Base-by-base conservation (phyloP, 2,888 invertebrate species). In the Cosmia trapezina region DNA sequence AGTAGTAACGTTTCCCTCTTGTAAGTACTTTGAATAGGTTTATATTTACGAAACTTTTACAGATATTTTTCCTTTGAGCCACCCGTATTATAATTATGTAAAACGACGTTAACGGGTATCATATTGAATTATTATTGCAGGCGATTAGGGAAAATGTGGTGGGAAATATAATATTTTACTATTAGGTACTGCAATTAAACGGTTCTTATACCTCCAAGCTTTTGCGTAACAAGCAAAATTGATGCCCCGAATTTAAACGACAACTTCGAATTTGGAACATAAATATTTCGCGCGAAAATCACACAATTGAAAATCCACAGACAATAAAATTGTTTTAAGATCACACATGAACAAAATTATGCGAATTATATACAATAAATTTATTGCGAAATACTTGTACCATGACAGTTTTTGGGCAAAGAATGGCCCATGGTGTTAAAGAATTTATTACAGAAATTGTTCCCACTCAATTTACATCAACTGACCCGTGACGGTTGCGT, bases 401-500 rank as follows among this genome's bases (percentile, higher is more conserved):
- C 41, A n/a, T 65, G 61, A 68, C 80, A 79, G 62, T 67, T 83
- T 77, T 74, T 63, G 64, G 64, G 61, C 33, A 70, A 73, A 78
- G 78, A 80, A 82, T 73, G 63, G 61, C 22, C 37, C 63, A 68
- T 81, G 45, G 79, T 57, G 60, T 68, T 53, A 83, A 69, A 74
- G 41, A 81, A 83, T 83, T 70, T 83, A 78, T 59, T 62, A 83
- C 45, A 65, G 57, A 69, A 75, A 72, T 57, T 61, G 60, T 83
- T 80, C 81, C 76, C 81, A 76, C 88, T 89, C 89, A 90, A 83
- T 91, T 92, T 90, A 89, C 85, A 87, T 86, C 86, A 89, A 89
- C 89, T 92, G 93, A 92, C 91, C 92, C 91, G 88, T 88, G 86
- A 90, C 90, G 77, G 85, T 89, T 90, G 86, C 88, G 87, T 89